Evolutionary conservation across 2,113 vertebrate species (phyloP), one percentile per base, ranked within the genome.

Genomic region (Brevimyrus niger): DNA sequence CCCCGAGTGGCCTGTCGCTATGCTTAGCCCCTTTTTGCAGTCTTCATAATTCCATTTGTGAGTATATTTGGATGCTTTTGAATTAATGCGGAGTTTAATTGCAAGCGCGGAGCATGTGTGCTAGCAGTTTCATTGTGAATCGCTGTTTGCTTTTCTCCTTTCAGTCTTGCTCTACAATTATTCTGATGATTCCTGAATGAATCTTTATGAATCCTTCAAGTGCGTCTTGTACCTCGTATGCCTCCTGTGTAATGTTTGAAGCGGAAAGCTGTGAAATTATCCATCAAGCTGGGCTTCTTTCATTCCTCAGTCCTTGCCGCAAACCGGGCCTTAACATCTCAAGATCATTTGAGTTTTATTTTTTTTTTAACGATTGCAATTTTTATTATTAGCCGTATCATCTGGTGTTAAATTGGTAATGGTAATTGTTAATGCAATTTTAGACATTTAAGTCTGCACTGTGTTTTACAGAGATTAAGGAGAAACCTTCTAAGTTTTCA

Each of bases 31-130:
- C 61, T 42, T 42, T 88, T 51, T 48, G 42, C 44, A 65, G 38
- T 65, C 61, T 73, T 88, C 58, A 88, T 44, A 76, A 61, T 88
- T 44, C 58, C 27, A 11, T 73, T 42, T n/a, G 27, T 69, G 88
- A 89, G 73, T 89, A 84, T 13, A 73, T 89, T 88, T 84, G 87
- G 8, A 86, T 50, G 87, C 38, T 90, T 89, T n/a, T 90, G 48
- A 88, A 90, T 90, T 90, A 80, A 90, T 91, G 88, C 47, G 80
- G 86, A 73, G 83, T 88, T 88, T 87, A 61, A 90, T 53, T 88
- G 69, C 50, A 82, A 61, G 38, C 44, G 23, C 11, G 6, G 53
- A 48, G 11, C 47, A 27, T 46, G 21, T 51, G 85, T 86, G 85
- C 85, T 53, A 4, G 48, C 6, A 27, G 85, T 53, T 53, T 86